Evolutionary conservation across 2,888 invertebrate genomes (phyloP).

Genomic region (Habroteleia sp.): DNA sequence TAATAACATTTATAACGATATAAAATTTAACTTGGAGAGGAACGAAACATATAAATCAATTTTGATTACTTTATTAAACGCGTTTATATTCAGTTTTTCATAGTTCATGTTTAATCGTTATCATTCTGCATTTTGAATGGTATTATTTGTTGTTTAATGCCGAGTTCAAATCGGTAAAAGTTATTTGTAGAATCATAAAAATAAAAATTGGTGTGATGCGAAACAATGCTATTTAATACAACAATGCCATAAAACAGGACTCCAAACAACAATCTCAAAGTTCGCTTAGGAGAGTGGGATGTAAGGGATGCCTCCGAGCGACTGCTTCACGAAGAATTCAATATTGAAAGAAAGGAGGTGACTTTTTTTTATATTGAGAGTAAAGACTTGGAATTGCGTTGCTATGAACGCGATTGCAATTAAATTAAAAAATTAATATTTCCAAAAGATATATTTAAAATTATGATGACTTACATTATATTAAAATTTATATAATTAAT

Average conservation of each 20-base stretch:
- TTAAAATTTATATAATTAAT: too few species aligned
- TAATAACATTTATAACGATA: too few species aligned
- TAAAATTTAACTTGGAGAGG: constrained; percentile 5
- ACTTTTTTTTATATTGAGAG: constrained; percentile 16
- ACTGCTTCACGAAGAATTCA: constrained; percentile 92
- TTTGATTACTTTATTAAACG: constrained; percentile 4
- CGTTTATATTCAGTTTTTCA: constrained; percentile 9
- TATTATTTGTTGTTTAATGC: constrained; percentile 17
- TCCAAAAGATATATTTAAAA: too few species aligned
- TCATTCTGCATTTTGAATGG: constrained; percentile 19
- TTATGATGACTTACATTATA: too few species aligned
- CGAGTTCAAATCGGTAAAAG: constrained; percentile 15
- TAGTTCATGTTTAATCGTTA: constrained; percentile 4
- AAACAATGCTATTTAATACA: constrained; percentile 57
- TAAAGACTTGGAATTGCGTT: too few species aligned
- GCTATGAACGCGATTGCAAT: too few species aligned
- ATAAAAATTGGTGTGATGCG: constrained; percentile 31
- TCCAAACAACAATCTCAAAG: constrained; percentile 92
- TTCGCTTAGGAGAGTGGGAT: constrained; percentile 96
- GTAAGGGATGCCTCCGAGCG: constrained; percentile 92
- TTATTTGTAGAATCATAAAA: constrained; percentile 32
- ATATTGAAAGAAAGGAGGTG: constrained; percentile 93
- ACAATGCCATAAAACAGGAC: constrained; percentile 83
- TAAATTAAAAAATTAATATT: too few species aligned
- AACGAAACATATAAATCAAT: constrained; percentile 3